These are phyloP conservation scores for Mus spicilegus DNA, from an alignment of 2,113 vertebrate species.

Conservation along the genomic window DNA sequence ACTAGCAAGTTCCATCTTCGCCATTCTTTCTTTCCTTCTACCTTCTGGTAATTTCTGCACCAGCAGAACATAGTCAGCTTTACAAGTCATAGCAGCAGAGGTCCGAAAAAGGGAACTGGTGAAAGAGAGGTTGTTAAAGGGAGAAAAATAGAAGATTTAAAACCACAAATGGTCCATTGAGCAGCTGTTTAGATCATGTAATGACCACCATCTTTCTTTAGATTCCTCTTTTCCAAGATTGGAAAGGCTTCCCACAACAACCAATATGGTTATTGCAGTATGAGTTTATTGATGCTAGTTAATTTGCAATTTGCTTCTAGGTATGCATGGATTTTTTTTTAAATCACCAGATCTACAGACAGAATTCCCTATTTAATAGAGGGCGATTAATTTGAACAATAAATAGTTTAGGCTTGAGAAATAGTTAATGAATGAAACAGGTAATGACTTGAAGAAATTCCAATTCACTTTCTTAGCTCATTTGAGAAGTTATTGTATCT, in stretches of 20 bases:
- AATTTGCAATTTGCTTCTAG: conserved; percentile 47
- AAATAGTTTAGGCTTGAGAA: conserved; percentile 34
- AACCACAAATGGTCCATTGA: conserved; percentile 14
- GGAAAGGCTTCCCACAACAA: not conserved
- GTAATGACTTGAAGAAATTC: conserved; percentile 64
- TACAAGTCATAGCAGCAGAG: conserved; percentile 34
- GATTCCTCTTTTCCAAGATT: not conserved
- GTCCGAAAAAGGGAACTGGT: conserved; percentile 6
- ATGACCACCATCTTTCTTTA: not conserved
- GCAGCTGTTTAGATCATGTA: conserved; percentile 1
- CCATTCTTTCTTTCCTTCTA: not conserved
- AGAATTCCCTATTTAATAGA: conserved; percentile 59
- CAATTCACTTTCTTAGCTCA: conserved; percentile 37
- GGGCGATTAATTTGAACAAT: conserved; percentile 39
- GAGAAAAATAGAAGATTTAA: not conserved
- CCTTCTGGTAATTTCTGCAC: not conserved
- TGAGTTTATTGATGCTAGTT: not conserved
- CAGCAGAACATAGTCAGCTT: not conserved
- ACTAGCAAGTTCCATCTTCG: not conserved
- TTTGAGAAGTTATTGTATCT: conserved; percentile 52
- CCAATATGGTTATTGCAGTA: not conserved
- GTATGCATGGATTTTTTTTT: conserved; percentile 33
- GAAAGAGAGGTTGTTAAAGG: conserved; percentile 10
- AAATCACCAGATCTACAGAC: conserved; percentile 14
- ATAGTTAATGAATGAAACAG: conserved; percentile 57